Evolutionary conservation across 2,797 vertebrate genomes (phyloP).

Genomic region (Sphaeramia orbicularis): DNA sequence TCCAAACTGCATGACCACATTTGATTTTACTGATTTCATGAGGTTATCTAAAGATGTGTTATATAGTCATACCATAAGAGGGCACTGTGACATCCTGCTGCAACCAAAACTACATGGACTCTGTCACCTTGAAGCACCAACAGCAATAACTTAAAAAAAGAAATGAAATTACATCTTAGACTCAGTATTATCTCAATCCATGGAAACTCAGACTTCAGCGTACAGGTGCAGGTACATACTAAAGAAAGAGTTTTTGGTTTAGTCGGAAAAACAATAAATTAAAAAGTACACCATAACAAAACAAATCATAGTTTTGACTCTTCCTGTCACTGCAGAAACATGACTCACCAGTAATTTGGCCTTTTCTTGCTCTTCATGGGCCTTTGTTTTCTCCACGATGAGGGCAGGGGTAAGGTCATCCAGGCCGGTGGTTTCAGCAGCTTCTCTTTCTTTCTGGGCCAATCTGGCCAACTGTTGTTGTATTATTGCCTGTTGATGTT

Average conservation of each 20-base stretch:
- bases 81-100: background rate
- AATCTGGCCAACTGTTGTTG: conserved; percentile 88
- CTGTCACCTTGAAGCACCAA: too few species aligned
- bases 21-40: too few species aligned
- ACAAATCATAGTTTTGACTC: background rate
- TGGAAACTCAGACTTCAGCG: too few species aligned
- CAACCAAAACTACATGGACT: too few species aligned
- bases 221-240: too few species aligned
- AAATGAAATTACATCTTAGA: too few species aligned
- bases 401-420: conserved; percentile 52
- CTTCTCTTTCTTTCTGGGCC: conserved; percentile 84
- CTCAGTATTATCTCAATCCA: too few species aligned
- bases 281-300: background rate
- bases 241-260: too few species aligned
- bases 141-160: too few species aligned
- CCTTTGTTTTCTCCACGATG: conserved; percentile 64
- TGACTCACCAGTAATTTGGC: conserved; percentile 87
- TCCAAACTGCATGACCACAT: too few species aligned
- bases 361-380: conserved; percentile 80
- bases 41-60: too few species aligned
- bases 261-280: too few species aligned
- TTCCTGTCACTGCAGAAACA: background rate
- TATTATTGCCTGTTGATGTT: conserved; percentile 87
- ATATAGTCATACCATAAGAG: background rate
- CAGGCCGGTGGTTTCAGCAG: conserved; percentile 51